Conservation (phyloP, 1,140 invertebrate species). For the Scaptomyza montana region DNA sequence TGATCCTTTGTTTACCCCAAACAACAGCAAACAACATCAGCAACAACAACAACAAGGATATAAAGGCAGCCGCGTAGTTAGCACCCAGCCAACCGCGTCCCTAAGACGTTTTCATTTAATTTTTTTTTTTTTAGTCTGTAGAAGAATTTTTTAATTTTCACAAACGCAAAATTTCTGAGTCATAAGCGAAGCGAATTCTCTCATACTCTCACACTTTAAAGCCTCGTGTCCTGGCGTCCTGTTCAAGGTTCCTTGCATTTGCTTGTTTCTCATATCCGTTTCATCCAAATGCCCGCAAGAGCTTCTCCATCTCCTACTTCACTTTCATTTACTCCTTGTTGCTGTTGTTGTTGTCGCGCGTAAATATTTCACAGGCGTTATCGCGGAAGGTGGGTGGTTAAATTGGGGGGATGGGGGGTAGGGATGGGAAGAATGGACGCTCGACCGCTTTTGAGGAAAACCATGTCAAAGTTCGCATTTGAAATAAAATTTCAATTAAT, state of each 20-base stretch:
- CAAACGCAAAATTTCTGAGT: slow-evolving; percentile 72
- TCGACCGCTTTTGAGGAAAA: slow-evolving; percentile 52
- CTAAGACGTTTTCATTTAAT: slow-evolving; percentile 18
- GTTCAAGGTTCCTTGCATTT: slow-evolving; percentile 57
- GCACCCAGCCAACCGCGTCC: slow-evolving; percentile 71
- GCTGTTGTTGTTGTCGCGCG: slow-evolving; percentile 22
- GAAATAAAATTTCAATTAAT: slow-evolving; percentile 72
- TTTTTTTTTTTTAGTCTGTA: slow-evolving; percentile 16
- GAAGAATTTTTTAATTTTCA: slow-evolving; percentile 80
- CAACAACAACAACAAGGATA: slow-evolving; percentile 42
- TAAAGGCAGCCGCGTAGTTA: slow-evolving; percentile 64
- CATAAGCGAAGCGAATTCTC: slow-evolving; percentile 34
- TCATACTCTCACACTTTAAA: not conserved
- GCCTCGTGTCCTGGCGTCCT: not conserved
- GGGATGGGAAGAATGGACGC: slow-evolving; percentile 1
- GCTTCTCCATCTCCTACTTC: slow-evolving; percentile 22
- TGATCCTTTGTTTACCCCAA: slow-evolving; percentile 83
- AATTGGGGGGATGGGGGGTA: not conserved
- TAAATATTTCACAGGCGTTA: slow-evolving; percentile 58
- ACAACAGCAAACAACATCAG: slow-evolving; percentile 55
- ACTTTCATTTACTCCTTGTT: not conserved
- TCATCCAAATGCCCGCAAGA: slow-evolving; percentile 75
- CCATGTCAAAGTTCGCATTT: slow-evolving; percentile 66
- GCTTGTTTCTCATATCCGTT: slow-evolving; percentile 80
- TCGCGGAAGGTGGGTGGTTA: slow-evolving; percentile 1